Conservation (phyloP, 2,888 invertebrate genomes). For the Melanotus villosus region DNA sequence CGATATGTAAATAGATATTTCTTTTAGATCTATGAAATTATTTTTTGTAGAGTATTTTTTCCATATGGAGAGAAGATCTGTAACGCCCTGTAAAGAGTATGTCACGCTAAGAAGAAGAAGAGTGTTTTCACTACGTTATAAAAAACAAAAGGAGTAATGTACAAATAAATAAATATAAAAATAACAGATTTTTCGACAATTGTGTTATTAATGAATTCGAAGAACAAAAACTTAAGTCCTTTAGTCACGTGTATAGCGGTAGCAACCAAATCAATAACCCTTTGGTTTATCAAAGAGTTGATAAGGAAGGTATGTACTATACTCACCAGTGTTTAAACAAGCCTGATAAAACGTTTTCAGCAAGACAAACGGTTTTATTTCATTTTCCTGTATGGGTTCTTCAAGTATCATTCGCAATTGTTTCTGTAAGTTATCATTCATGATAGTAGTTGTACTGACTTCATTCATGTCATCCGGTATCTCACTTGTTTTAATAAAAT, state of each 20-base stretch:
- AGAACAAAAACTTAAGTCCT: no score
- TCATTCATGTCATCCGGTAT: conserved; percentile 83
- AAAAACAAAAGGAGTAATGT: no score
- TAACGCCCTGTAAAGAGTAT: no score
- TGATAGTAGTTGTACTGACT: conserved; percentile 66
- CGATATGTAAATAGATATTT: no score
- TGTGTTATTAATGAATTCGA: neutral
- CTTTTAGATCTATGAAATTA: no score
- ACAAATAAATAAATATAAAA: neutral
- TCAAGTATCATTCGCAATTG: conserved; percentile 65
- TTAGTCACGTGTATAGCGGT: no score
- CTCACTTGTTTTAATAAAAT: conserved; percentile 58
- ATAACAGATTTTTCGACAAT: neutral
- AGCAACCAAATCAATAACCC: no score
- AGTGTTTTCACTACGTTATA: no score
- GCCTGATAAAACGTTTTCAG: conserved; percentile 67
- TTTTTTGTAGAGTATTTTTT: no score
- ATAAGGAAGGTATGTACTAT: neutral
- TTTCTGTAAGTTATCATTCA: conserved; percentile 67
- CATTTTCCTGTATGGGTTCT: conserved; percentile 60
- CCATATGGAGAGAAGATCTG: no score
- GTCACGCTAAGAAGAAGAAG: no score
- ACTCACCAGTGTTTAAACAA: conserved; percentile 64
- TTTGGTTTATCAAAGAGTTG: neutral
- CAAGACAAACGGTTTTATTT: conserved; percentile 66